Conservation (phyloP, 2,888 invertebrate species). For the Junonia oenone region DNA sequence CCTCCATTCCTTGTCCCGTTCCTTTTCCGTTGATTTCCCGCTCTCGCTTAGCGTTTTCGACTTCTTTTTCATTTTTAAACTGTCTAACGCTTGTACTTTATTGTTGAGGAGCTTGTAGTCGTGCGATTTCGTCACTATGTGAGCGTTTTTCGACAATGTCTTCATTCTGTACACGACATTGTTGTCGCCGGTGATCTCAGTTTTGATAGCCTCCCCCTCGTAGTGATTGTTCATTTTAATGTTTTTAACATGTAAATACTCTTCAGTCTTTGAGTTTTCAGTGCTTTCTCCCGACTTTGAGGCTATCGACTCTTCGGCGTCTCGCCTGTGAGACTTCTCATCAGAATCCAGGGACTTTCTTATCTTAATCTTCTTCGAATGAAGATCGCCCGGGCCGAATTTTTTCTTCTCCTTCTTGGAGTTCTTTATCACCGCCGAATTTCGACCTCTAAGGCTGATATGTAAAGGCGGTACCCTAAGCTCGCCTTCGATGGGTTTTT, state of each 20-base stretch:
- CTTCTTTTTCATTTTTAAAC: constrained; percentile 66
- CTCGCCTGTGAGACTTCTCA: constrained; percentile 58
- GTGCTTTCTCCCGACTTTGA: constrained; percentile 54
- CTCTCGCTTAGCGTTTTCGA: constrained; percentile 55
- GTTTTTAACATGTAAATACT: constrained; percentile 60
- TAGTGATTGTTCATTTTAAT: constrained; percentile 66
- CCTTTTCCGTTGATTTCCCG: constrained; percentile 52
- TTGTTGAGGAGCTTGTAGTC: constrained; percentile 59
- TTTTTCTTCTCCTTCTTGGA: constrained; percentile 85
- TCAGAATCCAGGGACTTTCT: constrained; percentile 60
- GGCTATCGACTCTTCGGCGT: constrained; percentile 53
- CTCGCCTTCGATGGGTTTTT: constrained; percentile 80
- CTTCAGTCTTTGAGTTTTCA: constrained; percentile 64
- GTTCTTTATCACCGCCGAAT: constrained; percentile 90
- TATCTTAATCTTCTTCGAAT: constrained; percentile 78
- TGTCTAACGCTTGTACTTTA: constrained; percentile 53
- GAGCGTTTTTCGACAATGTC: constrained; percentile 70
- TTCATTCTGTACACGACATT: constrained; percentile 71
- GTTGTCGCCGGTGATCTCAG: constrained; percentile 63
- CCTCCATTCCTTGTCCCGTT: constrained; percentile 77
- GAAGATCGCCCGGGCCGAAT: constrained; percentile 65
- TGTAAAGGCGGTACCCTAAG: constrained; percentile 92
- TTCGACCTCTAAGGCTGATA: constrained; percentile 90
- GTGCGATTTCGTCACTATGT: constrained; percentile 70
- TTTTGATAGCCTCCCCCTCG: constrained; percentile 54